Percentiles rank a stretch among this genome's conserved stretches.
phyloP scores from a whole-genome alignment of 2,113 vertebrate genomes.

The Peromyscus leucopus region DNA sequence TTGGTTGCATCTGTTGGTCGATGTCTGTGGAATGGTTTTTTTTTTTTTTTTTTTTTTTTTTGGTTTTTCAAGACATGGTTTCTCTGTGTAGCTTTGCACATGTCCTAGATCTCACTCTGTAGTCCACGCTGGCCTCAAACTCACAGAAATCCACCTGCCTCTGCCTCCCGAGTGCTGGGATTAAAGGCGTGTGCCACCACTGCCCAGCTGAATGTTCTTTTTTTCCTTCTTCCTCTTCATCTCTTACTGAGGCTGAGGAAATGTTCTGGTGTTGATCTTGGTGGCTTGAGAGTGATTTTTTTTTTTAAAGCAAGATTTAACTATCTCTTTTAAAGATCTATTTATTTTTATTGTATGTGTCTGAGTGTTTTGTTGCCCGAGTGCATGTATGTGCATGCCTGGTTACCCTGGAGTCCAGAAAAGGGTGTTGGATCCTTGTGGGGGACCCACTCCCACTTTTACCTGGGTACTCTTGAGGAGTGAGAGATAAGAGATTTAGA shows the following conservation, averaged over 20 bases:
- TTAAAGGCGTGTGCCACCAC: too few relatives aligned
- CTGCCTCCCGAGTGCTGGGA: too few relatives aligned
- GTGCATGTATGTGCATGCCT: too few relatives aligned
- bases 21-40: not conserved
- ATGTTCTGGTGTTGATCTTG: not conserved
- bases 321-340: not conserved
- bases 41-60: too few relatives aligned
- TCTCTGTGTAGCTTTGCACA: too few relatives aligned
- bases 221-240: not conserved
- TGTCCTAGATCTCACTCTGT: too few relatives aligned
- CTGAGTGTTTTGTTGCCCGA: not conserved
- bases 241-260: not conserved
- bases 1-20: not conserved
- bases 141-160: too few relatives aligned
- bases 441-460: too few relatives aligned
- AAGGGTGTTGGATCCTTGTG: not conserved
- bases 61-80: not conserved
- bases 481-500: too few relatives aligned
- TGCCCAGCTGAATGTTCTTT: too few relatives aligned
- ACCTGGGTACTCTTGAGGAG: too few relatives aligned
- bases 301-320: conserved; percentile 26
- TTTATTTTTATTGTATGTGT: not conserved
- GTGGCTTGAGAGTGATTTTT: not conserved
- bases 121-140: too few relatives aligned
- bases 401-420: not conserved